Conservation (phyloP, 2,113 vertebrate species). For the Pagrus major region DNA sequence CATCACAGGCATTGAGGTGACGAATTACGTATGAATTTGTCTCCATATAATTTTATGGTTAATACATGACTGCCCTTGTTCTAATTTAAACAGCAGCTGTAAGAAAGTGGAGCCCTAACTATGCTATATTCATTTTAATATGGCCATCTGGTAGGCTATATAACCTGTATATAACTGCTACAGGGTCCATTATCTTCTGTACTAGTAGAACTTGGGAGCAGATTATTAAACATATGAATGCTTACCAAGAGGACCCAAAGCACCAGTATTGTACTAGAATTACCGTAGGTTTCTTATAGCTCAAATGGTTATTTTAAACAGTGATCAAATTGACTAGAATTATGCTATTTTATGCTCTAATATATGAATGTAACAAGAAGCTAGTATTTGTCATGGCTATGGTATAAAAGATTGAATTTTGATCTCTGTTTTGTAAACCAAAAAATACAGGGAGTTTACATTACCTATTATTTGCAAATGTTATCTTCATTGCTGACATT, state of each 20-base stretch:
- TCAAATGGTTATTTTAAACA: not conserved
- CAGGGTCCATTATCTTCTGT: not conserved
- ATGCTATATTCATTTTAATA: not conserved
- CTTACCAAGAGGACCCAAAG: no score
- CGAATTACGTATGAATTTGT: not conserved
- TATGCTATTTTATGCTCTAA: not conserved
- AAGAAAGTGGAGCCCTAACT: not conserved
- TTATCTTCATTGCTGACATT: no score
- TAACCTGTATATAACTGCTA: not conserved
- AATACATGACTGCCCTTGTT: not conserved
- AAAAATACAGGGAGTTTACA: not conserved
- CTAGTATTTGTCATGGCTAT: not conserved
- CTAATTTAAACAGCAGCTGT: slow-evolving; percentile 15
- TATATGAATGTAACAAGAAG: not conserved
- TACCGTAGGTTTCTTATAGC: not conserved
- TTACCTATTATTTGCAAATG: not conserved
- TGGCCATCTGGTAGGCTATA: not conserved
- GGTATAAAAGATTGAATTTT: not conserved
- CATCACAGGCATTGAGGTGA: not conserved
- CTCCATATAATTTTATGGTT: not conserved
- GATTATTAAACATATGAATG: not conserved
- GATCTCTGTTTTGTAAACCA: not conserved
- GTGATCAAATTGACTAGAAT: not conserved
- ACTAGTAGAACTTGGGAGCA: not conserved
- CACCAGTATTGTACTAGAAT: not conserved